A percentile compares a stretch with the other conserved stretches of the same genome.
phyloP scores from a whole-genome alignment of 2,888 invertebrate genomes.

The Yponomeuta sedellus region DNA sequence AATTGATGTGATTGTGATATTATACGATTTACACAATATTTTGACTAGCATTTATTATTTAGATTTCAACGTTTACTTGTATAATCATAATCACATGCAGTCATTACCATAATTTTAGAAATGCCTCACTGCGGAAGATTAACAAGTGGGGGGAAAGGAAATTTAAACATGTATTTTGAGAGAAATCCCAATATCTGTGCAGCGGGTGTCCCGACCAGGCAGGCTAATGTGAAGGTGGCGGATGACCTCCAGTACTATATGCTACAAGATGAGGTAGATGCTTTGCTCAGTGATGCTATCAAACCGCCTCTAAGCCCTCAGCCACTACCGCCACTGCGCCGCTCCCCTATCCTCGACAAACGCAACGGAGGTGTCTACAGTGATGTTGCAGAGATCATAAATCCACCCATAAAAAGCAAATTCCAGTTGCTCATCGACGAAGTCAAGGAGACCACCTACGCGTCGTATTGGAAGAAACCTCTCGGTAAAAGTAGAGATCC shows the following conservation, averaged over 20 bases:
- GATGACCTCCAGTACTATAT: conserved; percentile 50
- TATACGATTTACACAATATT: too few species aligned
- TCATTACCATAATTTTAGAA: not conserved
- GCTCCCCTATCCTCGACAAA: conserved; percentile 27
- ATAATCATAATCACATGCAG: too few species aligned
- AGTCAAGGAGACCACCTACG: conserved; percentile 50
- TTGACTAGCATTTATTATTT: too few species aligned
- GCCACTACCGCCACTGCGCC: conserved; percentile 45
- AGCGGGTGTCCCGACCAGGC: conserved; percentile 53
- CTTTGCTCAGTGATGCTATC: conserved; percentile 52
- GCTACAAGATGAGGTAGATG: conserved; percentile 55
- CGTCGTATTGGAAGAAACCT: conserved; percentile 55
- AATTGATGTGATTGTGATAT: too few species aligned
- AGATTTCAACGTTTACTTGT: too few species aligned
- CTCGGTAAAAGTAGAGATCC: conserved; percentile 46
- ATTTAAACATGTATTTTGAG: conserved; percentile 54
- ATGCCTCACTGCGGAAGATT: not conserved
- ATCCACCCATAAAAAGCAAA: conserved; percentile 51
- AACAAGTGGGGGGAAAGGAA: conserved; percentile 53
- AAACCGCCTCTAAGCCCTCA: conserved; percentile 40
- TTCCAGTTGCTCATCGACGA: conserved; percentile 52
- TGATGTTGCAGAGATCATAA: conserved; percentile 39
- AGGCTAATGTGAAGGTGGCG: conserved; percentile 38
- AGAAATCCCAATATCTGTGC: conserved; percentile 54
- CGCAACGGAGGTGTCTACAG: conserved; percentile 37